phyloP scores from a whole-genome alignment of 2,113 vertebrate species.

The Tinamus guttatus region DNA sequence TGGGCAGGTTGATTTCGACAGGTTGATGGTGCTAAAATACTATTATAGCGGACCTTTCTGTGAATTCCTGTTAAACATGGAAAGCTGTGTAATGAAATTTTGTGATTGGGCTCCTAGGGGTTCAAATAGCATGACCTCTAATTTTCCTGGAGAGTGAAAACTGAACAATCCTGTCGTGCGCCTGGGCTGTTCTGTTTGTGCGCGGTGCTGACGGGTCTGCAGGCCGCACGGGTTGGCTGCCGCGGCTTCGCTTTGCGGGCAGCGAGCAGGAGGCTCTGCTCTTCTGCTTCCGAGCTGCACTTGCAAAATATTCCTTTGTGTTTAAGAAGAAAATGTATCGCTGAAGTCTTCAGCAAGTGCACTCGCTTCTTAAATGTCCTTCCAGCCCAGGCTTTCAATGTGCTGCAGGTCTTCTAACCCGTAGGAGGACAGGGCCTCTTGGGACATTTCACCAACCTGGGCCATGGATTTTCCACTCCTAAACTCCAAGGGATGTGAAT shows the following conservation, averaged over 20 bases:
- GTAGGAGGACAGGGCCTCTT: fast-evolving
- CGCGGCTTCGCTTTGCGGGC: not conserved
- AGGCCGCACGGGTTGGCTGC: not conserved
- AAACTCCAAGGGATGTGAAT: not conserved
- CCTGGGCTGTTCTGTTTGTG: not conserved
- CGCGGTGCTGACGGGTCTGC: not conserved
- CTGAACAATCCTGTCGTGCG: not conserved
- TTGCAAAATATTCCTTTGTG: not conserved
- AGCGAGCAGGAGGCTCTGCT: not conserved
- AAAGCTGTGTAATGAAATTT: constrained; percentile 74
- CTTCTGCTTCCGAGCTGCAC: not conserved
- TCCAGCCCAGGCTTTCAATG: not conserved
- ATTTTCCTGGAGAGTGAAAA: not conserved
- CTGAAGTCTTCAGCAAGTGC: not conserved
- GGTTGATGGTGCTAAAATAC: constrained; percentile 84
- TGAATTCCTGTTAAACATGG: constrained; percentile 73
- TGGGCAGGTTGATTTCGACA: constrained; percentile 84
- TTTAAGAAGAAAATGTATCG: not conserved
- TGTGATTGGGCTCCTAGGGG: constrained; percentile 74
- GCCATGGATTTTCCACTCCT: fast-evolving
- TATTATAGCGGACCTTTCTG: constrained; percentile 77
- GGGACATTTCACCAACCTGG: fast-evolving
- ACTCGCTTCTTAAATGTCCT: not conserved
- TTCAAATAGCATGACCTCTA: constrained; percentile 44
- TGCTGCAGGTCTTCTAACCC: not conserved